A percentile compares a stretch with the other conserved stretches of the same genome.
Conservation (phyloP, 1,140 invertebrate species). For the Semibalanus balanoides region DNA sequence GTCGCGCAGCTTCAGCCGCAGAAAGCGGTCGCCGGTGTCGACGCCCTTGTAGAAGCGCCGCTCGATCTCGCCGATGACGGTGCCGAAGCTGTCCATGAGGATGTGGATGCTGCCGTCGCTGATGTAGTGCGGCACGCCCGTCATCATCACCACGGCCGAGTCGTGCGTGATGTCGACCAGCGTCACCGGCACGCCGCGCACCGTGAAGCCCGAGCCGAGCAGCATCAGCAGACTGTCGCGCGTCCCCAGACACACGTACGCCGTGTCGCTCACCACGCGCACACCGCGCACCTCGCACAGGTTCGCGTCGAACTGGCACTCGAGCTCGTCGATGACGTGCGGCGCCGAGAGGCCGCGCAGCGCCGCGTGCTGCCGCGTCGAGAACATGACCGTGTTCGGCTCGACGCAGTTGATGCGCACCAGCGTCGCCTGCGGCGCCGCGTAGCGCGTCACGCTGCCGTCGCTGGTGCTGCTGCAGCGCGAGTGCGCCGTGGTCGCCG, state of each 20-base stretch:
- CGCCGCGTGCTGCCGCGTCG: slow-evolving; percentile 22
- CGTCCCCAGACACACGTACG: slow-evolving; percentile 27
- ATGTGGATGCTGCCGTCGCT: slow-evolving; percentile 26
- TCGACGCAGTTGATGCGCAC: slow-evolving; percentile 26
- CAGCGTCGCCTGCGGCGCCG: slow-evolving; percentile 18
- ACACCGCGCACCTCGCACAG: slow-evolving; percentile 26
- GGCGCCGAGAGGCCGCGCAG: slow-evolving; percentile 25
- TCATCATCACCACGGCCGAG: slow-evolving; percentile 26
- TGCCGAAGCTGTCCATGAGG: slow-evolving; percentile 28
- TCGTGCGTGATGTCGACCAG: slow-evolving; percentile 27
- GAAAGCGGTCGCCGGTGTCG: slow-evolving; percentile 32
- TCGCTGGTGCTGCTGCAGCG: not conserved
- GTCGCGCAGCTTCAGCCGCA: slow-evolving; percentile 25
- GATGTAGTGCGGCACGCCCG: slow-evolving; percentile 28
- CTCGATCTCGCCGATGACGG: slow-evolving; percentile 29
- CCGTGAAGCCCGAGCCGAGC: slow-evolving; percentile 23
- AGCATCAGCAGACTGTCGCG: slow-evolving; percentile 24
- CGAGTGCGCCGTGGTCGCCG: not conserved
- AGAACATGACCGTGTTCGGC: slow-evolving; percentile 26
- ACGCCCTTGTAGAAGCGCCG: slow-evolving; percentile 30
- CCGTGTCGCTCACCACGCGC: slow-evolving; percentile 23
- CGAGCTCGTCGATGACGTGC: slow-evolving; percentile 30
- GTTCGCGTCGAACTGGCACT: slow-evolving; percentile 26
- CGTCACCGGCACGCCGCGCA: slow-evolving; percentile 24
- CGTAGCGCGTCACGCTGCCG: slow-evolving; percentile 1